Conservation (phyloP, 2,888 invertebrate genomes). For the Lycocerus yunnanus region DNA sequence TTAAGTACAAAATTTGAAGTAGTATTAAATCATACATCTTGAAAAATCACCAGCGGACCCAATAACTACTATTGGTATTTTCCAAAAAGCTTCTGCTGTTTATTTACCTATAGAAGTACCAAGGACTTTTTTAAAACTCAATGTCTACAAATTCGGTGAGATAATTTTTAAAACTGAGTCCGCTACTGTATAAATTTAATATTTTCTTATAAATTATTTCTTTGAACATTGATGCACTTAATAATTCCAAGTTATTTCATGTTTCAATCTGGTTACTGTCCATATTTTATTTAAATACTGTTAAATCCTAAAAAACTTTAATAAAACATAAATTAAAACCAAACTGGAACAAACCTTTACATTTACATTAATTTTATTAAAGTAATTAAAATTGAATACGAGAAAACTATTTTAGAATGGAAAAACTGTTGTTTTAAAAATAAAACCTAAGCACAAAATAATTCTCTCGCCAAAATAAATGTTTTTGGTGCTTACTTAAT, state of each 20-base stretch:
- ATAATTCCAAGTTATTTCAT: background rate
- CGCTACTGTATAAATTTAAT: background rate
- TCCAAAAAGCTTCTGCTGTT: background rate
- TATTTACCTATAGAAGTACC: background rate
- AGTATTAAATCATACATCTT: background rate
- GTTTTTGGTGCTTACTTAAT: background rate
- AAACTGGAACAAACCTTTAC: background rate
- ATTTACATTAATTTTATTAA: background rate
- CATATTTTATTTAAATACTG: background rate
- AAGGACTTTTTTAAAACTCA: background rate
- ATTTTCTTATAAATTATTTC: background rate
- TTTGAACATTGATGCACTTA: background rate
- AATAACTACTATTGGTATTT: background rate
- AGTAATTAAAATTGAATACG: background rate
- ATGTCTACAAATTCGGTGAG: background rate
- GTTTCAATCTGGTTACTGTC: background rate
- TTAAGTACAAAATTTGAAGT: background rate
- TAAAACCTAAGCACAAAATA: background rate
- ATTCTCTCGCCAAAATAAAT: background rate
- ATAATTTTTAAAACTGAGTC: background rate
- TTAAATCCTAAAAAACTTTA: background rate
- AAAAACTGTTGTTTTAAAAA: background rate
- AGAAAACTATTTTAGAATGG: background rate
- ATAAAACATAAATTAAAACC: background rate
- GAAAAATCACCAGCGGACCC: background rate